phyloP scores from a whole-genome alignment of 2,797 vertebrate genomes.

The Podarcis siculus region DNA sequence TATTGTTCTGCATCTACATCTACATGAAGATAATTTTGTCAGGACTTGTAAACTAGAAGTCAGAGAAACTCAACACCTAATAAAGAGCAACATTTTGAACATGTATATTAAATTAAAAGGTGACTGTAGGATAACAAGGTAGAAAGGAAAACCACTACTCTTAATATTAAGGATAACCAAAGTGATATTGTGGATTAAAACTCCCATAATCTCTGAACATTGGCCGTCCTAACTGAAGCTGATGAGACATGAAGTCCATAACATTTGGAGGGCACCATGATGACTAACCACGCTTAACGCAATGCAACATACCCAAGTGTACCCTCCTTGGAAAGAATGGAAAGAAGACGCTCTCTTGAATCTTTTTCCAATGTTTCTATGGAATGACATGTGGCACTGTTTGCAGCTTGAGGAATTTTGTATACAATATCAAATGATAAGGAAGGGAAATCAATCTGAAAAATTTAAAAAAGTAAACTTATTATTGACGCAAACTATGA shows the following conservation, averaged over 20 bases:
- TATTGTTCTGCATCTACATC: not conserved
- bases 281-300: not conserved
- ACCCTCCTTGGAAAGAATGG: conserved; percentile 87
- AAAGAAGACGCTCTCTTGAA: conserved; percentile 83
- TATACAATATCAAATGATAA: conserved; percentile 87
- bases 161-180: too few species aligned
- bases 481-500: not conserved
- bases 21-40: not conserved
- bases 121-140: not conserved
- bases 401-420: conserved; percentile 82
- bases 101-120: not conserved
- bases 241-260: too few species aligned
- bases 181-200: too few species aligned
- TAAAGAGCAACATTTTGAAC: not conserved
- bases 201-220: too few species aligned
- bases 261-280: too few species aligned
- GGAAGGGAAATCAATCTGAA: conserved; percentile 91
- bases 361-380: conserved; percentile 88
- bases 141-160: not conserved
- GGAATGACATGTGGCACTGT: conserved; percentile 74
- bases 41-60: not conserved
- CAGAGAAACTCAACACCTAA: not conserved
- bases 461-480: conserved; percentile 24
- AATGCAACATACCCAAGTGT: conserved; percentile 84
- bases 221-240: too few species aligned